phyloP scores from a whole-genome alignment of 2,113 vertebrate genomes.

The Corythornis vintsioides region DNA sequence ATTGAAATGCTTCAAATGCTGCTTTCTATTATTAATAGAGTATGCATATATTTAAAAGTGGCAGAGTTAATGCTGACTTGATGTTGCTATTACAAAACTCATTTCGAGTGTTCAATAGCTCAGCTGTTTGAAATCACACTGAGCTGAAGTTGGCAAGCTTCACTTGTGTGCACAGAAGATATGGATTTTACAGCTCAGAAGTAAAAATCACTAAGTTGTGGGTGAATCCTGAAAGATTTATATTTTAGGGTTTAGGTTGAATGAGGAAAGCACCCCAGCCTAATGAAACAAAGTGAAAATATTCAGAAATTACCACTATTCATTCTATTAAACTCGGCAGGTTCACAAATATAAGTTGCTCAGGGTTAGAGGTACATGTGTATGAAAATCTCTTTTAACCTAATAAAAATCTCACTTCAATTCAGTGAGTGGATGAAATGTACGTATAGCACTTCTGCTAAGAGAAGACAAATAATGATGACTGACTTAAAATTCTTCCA shows the following conservation, averaged over 20 bases:
- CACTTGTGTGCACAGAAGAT: background rate
- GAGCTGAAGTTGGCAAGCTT: conserved; percentile 16
- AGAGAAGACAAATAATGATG: background rate
- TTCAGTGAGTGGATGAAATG: background rate
- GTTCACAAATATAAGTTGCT: background rate
- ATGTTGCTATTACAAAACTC: conserved; percentile 31
- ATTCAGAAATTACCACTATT: background rate
- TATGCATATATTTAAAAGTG: background rate
- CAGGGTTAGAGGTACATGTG: background rate
- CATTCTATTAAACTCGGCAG: background rate
- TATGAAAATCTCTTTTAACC: background rate
- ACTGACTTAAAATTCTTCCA: background rate
- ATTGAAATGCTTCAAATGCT: background rate
- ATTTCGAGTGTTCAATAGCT: conserved; percentile 24
- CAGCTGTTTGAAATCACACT: conserved; percentile 45
- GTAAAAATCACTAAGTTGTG: background rate
- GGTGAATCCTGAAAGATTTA: background rate
- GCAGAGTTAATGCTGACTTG: background rate
- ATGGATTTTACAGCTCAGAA: background rate
- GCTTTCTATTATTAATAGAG: background rate
- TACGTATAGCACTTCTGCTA: background rate
- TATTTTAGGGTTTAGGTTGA: background rate
- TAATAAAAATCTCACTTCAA: background rate
- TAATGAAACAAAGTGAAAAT: background rate
- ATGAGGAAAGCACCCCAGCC: background rate